Conservation (phyloP, 2,797 vertebrate species). For the Cryptoblepharus egeriae region DNA sequence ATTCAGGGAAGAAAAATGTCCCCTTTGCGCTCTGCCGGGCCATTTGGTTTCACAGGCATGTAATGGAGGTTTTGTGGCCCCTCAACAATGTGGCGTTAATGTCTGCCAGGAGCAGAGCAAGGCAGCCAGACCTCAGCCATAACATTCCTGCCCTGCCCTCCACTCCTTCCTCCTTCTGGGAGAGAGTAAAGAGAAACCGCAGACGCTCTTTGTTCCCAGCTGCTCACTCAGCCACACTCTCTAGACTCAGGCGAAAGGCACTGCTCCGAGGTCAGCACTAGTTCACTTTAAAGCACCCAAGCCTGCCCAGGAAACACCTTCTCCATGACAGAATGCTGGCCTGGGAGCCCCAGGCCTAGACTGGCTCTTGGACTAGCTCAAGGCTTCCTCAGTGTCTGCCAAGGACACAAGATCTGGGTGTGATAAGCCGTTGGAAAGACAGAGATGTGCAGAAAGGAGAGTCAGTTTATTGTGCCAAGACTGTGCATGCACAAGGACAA, state of each 20-base stretch:
- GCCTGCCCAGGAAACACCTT: slow-evolving; percentile 33
- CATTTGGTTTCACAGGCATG: slow-evolving; percentile 24
- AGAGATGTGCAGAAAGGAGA: neutral
- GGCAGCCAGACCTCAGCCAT: slow-evolving; percentile 22
- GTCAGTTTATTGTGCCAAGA: neutral
- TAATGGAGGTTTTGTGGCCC: neutral
- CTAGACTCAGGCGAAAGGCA: neutral
- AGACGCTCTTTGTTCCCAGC: slow-evolving; percentile 35
- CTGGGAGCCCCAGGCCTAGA: neutral
- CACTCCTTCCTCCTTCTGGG: slow-evolving; percentile 23
- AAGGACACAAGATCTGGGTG: too few relatives aligned
- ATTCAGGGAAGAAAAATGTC: slow-evolving; percentile 4
- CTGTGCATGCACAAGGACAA: neutral
- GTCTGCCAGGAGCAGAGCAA: slow-evolving; percentile 9
- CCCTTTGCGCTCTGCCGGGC: neutral
- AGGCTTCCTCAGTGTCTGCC: accelerated
- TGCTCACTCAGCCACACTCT: slow-evolving; percentile 20
- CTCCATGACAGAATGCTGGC: neutral
- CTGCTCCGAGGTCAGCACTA: slow-evolving; percentile 12
- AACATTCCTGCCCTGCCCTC: slow-evolving; percentile 30
- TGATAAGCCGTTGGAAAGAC: neutral
- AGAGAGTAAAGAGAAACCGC: slow-evolving; percentile 38
- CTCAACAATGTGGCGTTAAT: slow-evolving; percentile 1
- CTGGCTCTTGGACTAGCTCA: neutral
- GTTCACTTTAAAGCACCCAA: slow-evolving; percentile 7